Evolutionary conservation across 2,113 vertebrate species (phyloP).

Genomic region (Machaerirhynchus nigripectus): DNA sequence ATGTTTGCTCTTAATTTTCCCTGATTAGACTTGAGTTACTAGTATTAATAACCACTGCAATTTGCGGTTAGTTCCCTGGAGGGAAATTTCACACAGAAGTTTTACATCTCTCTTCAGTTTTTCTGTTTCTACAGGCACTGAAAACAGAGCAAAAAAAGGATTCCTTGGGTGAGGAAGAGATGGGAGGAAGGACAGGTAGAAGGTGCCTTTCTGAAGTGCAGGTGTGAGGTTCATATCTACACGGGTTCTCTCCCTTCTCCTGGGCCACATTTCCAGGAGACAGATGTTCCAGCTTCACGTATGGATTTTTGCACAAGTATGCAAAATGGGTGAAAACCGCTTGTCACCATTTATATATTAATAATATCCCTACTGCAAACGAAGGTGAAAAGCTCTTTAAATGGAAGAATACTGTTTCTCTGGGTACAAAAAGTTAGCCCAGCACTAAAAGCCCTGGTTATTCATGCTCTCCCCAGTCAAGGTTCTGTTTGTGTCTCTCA

Average conservation of each 20-base stretch:
- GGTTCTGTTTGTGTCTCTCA: neutral
- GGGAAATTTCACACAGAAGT: neutral
- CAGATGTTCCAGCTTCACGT: neutral
- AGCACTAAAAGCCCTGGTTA: neutral
- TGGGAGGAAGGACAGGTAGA: neutral
- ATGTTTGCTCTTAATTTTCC: neutral
- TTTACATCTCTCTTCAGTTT: neutral
- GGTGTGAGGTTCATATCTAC: neutral
- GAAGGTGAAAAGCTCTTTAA: neutral
- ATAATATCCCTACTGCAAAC: neutral
- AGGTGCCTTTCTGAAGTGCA: neutral
- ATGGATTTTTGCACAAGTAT: accelerated
- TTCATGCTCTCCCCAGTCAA: neutral
- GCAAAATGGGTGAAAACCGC: neutral
- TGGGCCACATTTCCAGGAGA: neutral
- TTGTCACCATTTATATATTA: neutral
- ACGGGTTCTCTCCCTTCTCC: neutral
- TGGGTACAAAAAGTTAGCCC: neutral
- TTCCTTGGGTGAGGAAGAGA: neutral
- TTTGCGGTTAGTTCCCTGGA: neutral
- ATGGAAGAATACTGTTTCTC: neutral
- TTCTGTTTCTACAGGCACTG: neutral
- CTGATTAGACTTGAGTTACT: neutral
- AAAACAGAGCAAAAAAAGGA: neutral
- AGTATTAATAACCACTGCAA: neutral